These are phyloP conservation scores for Numenius phaeopus DNA, from an alignment of 2,797 vertebrate species.

Conservation along the genomic window DNA sequence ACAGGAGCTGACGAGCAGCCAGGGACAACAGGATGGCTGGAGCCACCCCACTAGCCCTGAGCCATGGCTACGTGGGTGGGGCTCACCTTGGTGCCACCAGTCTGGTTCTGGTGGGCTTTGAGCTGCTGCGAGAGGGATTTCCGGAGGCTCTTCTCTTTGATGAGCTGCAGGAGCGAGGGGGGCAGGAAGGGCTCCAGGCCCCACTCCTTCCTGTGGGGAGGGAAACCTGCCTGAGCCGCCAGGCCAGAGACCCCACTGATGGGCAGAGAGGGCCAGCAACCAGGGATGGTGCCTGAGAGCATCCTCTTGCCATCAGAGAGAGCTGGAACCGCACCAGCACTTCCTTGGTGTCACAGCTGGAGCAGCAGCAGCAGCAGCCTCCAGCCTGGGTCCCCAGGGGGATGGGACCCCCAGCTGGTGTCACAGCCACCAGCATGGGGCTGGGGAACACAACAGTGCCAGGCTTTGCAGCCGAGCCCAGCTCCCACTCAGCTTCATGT, in stretches of 20 bases:
- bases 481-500: not conserved
- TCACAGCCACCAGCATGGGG: not conserved
- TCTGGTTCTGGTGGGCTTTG: conserved; percentile 95
- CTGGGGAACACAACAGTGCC: not conserved
- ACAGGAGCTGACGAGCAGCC: rapidly evolving
- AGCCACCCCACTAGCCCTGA: not conserved
- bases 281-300: not conserved
- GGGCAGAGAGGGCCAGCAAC: not conserved
- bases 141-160: conserved; percentile 97
- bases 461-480: not conserved
- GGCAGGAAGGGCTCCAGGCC: conserved; percentile 98
- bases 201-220: conserved; percentile 93
- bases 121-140: conserved; percentile 95
- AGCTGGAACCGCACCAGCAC: not conserved
- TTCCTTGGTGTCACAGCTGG: not conserved
- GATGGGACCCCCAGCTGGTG: not conserved
- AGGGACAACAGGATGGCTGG: not conserved
- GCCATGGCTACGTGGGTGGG: rapidly evolving
- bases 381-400: not conserved
- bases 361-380: not conserved
- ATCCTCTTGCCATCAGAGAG: not conserved
- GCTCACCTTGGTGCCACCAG: conserved; percentile 92
- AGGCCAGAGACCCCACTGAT: not conserved
- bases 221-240: not conserved
- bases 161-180: conserved; percentile 91